Conservation (phyloP, 2,888 invertebrate genomes). For the Ctena decussata region DNA sequence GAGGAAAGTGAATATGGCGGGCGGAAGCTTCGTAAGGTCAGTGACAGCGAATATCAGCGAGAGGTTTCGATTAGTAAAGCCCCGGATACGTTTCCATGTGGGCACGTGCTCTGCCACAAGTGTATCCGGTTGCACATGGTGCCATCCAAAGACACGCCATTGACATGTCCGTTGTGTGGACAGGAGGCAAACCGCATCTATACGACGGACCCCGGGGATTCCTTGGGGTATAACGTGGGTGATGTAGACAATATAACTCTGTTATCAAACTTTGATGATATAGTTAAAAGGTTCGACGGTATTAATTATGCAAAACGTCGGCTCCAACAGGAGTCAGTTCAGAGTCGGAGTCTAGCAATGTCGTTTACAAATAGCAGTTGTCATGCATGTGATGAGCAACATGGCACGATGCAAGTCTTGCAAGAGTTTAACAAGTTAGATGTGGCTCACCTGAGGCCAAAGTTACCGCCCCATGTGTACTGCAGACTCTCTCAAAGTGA, state of each 20-base stretch:
- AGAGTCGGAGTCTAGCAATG: slow-evolving; percentile 79
- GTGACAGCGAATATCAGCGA: slow-evolving; percentile 74
- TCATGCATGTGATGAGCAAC: slow-evolving; percentile 79
- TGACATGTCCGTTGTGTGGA: slow-evolving; percentile 69
- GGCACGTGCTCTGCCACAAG: slow-evolving; percentile 82
- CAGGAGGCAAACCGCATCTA: slow-evolving; percentile 53
- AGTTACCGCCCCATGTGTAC: slow-evolving; percentile 69
- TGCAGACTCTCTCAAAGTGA: slow-evolving; percentile 78
- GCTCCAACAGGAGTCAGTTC: slow-evolving; percentile 79
- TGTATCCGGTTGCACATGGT: slow-evolving; percentile 77
- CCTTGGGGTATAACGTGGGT: slow-evolving; percentile 56
- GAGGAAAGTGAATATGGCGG: slow-evolving; percentile 47
- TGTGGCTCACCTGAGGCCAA: slow-evolving; percentile 76
- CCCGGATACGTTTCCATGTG: slow-evolving; percentile 84
- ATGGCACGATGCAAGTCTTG: slow-evolving; percentile 81
- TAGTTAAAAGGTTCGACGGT: slow-evolving; percentile 79
- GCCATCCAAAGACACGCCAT: slow-evolving; percentile 49
- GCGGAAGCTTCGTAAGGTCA: slow-evolving; percentile 57
- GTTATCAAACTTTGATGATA: slow-evolving; percentile 80
- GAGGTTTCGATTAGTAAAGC: slow-evolving; percentile 78
- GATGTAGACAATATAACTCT: slow-evolving; percentile 75
- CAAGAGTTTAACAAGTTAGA: slow-evolving; percentile 80
- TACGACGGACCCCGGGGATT: slow-evolving; percentile 52
- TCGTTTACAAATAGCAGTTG: slow-evolving; percentile 80
- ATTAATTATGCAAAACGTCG: slow-evolving; percentile 73